Base-by-base conservation (phyloP, 2,113 vertebrate genomes). In the Rhynchopsitta pachyrhyncha region DNA sequence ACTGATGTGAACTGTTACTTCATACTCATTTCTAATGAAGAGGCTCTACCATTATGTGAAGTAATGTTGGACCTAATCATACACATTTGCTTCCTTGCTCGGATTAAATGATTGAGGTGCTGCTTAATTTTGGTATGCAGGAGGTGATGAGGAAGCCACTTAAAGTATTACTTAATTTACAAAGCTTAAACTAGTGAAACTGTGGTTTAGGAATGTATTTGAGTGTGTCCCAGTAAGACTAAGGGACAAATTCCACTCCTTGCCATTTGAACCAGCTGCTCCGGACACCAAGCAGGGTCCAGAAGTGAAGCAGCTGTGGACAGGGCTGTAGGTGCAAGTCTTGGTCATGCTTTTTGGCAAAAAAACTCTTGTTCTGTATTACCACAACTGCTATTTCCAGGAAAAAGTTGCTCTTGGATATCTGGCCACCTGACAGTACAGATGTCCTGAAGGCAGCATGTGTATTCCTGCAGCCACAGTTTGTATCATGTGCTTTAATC, bases 391-490 rank as follows among this genome's bases (percentile, higher is more conserved):
- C 86, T 88, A 37, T 37, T 93, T 95, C 80, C 91, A 95, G 86
- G 91, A 90, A 93, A 22, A 86, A 37, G 66, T 41, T 92, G 77
- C 77, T 92, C 80, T 92, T 74, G 80, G 77, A 10, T 86, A 37
- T 86, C 50, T 96, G 95, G 88, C 88, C 17, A 77, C 82, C 71
- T 71, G 7, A 53, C 28, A 66, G 79, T 41, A 59, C 90, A 93
- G 82, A 75, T 96, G 92, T 86, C 41, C 75, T 80, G 88, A 77
- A 70, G 55, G 76, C 79, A 86, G 79, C 57, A 6, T 20, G 29
- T 88, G 75, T 62, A 25, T 64, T 68, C 42, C 44, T 95, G 86
- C 74, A 81, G 66, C 83, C 86, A 29, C 64, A 33, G 19, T 60
- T 50, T 53, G 37, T 33, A 3, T 20, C 2, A 59, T 33, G 68